Base-by-base conservation (phyloP, 92 coral and sea anemone genomes). In the Pocillopora grandis region DNA sequence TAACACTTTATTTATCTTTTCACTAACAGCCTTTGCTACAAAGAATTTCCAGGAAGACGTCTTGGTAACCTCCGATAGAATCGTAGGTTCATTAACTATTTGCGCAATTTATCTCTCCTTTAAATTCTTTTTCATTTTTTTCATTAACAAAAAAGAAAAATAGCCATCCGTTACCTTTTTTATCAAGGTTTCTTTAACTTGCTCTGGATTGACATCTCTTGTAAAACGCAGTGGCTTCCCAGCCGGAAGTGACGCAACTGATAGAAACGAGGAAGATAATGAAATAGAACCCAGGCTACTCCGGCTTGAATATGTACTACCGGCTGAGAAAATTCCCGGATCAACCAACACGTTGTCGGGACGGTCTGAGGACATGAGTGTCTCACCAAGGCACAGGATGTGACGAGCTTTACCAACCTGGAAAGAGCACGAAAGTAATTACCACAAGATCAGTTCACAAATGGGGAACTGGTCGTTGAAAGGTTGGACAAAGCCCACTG, bases 331-430 rank as follows among this genome's bases (percentile, higher is more conserved):
- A 20, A 90, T 80, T n/a, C 87, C 88, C 56, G 87, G 82, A 60
- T 90, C 89, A 36, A 82, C 84, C 35, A 89, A 72, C 23, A 90
- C 89, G 16, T 35, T 71, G 72, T 80, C 89, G 14, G 94, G 81
- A 21, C 90, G 87, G 78, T 91, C 93, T 9, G 94, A 90, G 67
- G 91, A 86, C 64, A 88, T 88, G 59, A 97, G 90, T 70, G 86
- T 87, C 66, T 94, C 91, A 16, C 95, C 97, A 36, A 97, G 87
- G 12, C 78, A 72, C 64, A 97, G 87, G 73, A 97, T 88, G 59
- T 97, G 99, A 36, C 99, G 96, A 37, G 98, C 93, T 84, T 94
- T 97, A 68, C 91, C 92, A 33, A 97, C 99, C 99, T 97, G 69
- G 35, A 23, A 71, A 37, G 60, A 66, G 10, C 36, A 13, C 1